phyloP scores from a whole-genome alignment of 2,797 vertebrate species.

The Acropternis orthonyx region DNA sequence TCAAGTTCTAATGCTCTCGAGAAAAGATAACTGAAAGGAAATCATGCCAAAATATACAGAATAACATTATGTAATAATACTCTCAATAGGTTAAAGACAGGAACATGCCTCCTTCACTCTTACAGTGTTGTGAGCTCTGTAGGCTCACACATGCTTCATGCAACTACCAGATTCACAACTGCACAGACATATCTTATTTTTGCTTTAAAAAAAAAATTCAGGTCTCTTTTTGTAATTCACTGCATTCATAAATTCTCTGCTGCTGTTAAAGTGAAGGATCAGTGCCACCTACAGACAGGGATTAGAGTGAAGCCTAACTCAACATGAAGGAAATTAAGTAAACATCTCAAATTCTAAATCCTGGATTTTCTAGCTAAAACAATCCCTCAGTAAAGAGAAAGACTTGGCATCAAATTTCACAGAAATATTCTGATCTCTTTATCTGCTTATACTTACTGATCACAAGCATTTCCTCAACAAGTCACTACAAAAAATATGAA shows the following conservation, averaged over 20 bases:
- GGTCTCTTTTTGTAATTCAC: neutral
- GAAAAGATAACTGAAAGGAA: neutral
- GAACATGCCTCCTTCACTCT: neutral
- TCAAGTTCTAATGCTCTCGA: neutral
- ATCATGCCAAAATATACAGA: neutral
- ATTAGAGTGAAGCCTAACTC: neutral
- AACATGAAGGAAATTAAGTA: neutral
- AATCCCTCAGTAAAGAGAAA: conserved; percentile 1
- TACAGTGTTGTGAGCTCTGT: neutral
- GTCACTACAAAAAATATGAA: conserved; percentile 20
- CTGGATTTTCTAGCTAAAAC: conserved; percentile 25
- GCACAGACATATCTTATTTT: neutral
- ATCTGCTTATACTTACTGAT: conserved; percentile 9
- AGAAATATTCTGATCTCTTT: conserved; percentile 5
- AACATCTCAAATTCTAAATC: conserved; percentile 15
- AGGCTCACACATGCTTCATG: neutral
- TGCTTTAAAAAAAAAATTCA: neutral
- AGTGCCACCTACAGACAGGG: conserved; percentile 72
- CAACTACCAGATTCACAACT: neutral
- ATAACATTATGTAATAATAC: neutral
- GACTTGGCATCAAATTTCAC: neutral
- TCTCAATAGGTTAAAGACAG: neutral
- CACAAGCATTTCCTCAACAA: conserved; percentile 27
- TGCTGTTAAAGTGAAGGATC: conserved; percentile 50
- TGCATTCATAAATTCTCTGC: neutral